Evolutionary conservation across 2,113 vertebrate species (phyloP).

Genomic region (Brevimyrus niger): DNA sequence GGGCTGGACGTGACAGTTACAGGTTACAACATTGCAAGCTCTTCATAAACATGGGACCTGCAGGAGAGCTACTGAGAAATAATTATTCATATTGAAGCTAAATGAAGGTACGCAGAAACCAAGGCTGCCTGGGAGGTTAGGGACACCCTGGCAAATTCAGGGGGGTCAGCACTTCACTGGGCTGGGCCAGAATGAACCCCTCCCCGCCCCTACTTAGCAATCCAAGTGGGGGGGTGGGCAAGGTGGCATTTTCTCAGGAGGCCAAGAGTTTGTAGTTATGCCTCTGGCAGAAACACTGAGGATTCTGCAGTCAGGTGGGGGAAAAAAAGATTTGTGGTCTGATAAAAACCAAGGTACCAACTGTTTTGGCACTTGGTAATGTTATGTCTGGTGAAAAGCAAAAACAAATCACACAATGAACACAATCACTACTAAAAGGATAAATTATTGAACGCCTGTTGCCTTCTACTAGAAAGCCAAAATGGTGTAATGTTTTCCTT

Average conservation of each 20-base stretch:
- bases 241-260: background rate
- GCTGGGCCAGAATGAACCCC: background rate
- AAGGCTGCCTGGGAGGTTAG: background rate
- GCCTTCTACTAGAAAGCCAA: background rate
- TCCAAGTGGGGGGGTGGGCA: background rate
- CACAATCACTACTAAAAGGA: background rate
- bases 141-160: background rate
- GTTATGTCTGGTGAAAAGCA: background rate
- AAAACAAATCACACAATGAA: background rate
- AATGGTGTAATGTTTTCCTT: background rate
- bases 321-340: background rate
- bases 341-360: background rate
- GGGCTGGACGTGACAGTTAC: background rate
- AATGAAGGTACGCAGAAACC: background rate
- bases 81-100: background rate
- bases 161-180: background rate
- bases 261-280: background rate
- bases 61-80: background rate
- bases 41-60: background rate
- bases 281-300: background rate
- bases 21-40: background rate
- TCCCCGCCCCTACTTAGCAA: too few species aligned
- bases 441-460: background rate
- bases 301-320: background rate
- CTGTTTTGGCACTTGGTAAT: background rate